Conservation (phyloP, 2,888 invertebrate genomes). For the Leucoptera coffeella region DNA sequence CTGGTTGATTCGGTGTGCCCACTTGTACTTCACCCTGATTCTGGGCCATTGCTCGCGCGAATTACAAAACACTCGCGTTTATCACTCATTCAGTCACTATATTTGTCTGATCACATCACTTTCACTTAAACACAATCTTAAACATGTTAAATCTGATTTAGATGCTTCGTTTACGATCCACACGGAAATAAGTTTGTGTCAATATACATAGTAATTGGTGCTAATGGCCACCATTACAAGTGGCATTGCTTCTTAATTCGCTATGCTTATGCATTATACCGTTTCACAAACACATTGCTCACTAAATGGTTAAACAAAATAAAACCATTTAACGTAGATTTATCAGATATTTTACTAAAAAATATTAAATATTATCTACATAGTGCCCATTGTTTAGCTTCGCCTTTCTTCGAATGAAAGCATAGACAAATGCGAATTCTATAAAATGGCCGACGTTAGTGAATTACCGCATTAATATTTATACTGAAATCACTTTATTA, state of each 20-base stretch:
- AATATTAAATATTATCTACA: conserved; percentile 44
- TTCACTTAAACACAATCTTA: conserved; percentile 15
- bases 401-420: conserved; percentile 43
- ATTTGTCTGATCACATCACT: conserved; percentile 30
- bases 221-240: conserved; percentile 54
- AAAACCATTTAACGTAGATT: conserved; percentile 17
- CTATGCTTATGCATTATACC: conserved; percentile 16
- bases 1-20: conserved; percentile 44
- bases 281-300: conserved; percentile 16
- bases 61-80: conserved; percentile 30
- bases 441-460: conserved; percentile 50
- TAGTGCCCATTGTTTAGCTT: conserved; percentile 53
- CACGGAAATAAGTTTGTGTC: conserved; percentile 43
- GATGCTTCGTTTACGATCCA: conserved; percentile 31
- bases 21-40: conserved; percentile 51
- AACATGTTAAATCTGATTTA: no score
- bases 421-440: conserved; percentile 38
- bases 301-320: conserved; percentile 17
- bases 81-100: no score
- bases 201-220: conserved; percentile 51
- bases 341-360: conserved; percentile 21
- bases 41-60: conserved; percentile 43
- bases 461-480: no score
- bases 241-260: conserved; percentile 43
- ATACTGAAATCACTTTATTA: no score